A percentile compares a stretch with the other conserved stretches of the same genome.
These are phyloP conservation scores for Papilio protenor DNA, from an alignment of 2,888 invertebrate genomes.

Conservation along the genomic window DNA sequence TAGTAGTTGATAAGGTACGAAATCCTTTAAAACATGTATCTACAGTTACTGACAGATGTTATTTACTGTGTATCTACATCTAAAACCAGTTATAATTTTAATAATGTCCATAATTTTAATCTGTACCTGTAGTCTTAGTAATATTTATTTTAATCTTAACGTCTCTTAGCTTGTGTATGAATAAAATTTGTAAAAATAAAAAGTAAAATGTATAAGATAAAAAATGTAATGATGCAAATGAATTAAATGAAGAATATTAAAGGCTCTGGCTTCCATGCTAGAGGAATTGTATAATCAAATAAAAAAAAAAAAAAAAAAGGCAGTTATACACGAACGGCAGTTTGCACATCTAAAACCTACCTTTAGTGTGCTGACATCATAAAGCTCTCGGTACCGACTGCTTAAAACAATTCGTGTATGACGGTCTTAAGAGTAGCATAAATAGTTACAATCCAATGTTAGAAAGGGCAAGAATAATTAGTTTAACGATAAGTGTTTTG, in stretches of 20 bases:
- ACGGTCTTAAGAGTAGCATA: background rate
- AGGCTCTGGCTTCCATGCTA: no score
- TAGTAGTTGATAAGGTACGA: background rate
- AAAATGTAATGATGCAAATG: no score
- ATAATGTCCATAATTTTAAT: no score
- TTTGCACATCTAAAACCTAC: background rate
- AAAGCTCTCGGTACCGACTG: background rate
- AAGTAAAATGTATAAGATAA: no score
- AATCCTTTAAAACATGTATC: background rate
- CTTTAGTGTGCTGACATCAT: background rate
- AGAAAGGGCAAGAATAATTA: slow-evolving; percentile 20
- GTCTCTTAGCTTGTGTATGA: no score
- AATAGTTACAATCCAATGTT: background rate
- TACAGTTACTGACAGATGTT: background rate
- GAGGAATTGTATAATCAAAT: no score
- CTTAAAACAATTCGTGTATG: background rate
- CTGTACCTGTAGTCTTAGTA: no score
- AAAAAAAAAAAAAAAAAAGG: no score
- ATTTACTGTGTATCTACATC: background rate
- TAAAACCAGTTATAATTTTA: no score
- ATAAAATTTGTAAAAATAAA: no score
- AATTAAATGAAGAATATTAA: no score
- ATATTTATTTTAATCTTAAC: no score
- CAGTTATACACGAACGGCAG: background rate
- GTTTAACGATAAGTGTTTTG: slow-evolving; percentile 16